Evolutionary conservation across 1,140 invertebrate genomes (phyloP).

Genomic region (Drosophila cardini): DNA sequence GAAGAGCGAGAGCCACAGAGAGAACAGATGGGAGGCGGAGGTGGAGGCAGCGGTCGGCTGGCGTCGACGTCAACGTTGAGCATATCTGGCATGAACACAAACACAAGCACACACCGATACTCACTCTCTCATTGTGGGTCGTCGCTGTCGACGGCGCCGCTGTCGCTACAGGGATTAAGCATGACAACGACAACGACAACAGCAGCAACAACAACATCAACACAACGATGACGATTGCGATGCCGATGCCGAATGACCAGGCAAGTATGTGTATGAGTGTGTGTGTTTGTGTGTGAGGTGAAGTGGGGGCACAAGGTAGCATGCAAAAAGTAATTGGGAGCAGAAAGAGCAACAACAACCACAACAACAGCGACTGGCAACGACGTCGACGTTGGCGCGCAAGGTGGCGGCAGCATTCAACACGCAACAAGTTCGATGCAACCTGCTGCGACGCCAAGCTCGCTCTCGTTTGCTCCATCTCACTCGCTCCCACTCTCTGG

Average conservation of each 20-base stretch:
- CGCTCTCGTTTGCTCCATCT: constrained; percentile 28
- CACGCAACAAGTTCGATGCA: constrained; percentile 79
- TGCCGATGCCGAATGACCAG: constrained; percentile 50
- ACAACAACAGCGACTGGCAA: constrained; percentile 26
- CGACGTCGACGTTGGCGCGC: constrained; percentile 50
- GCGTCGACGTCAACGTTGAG: constrained; percentile 15
- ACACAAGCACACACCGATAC: constrained; percentile 51
- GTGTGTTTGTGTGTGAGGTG: constrained; percentile 55
- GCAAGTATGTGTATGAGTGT: constrained; percentile 20
- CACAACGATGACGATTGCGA: constrained; percentile 68
- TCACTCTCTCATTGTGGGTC: constrained; percentile 55
- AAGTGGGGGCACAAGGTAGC: constrained; percentile 79
- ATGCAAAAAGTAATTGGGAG: constrained; percentile 81
- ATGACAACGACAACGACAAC: constrained; percentile 58
- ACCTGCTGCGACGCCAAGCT: constrained; percentile 56
- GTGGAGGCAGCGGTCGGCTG: constrained; percentile 28
- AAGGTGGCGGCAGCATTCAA: constrained; percentile 58
- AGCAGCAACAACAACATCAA: constrained; percentile 54
- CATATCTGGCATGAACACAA: constrained; percentile 67
- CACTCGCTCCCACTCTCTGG: constrained; percentile 2
- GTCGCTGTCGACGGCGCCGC: constrained; percentile 52
- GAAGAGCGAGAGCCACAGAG: background rate
- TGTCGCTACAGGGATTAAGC: constrained; percentile 75
- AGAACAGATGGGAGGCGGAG: background rate
- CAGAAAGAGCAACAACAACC: constrained; percentile 71